Conservation (phyloP, 1,140 invertebrate genomes). For the Rhynchophorus ferrugineus region DNA sequence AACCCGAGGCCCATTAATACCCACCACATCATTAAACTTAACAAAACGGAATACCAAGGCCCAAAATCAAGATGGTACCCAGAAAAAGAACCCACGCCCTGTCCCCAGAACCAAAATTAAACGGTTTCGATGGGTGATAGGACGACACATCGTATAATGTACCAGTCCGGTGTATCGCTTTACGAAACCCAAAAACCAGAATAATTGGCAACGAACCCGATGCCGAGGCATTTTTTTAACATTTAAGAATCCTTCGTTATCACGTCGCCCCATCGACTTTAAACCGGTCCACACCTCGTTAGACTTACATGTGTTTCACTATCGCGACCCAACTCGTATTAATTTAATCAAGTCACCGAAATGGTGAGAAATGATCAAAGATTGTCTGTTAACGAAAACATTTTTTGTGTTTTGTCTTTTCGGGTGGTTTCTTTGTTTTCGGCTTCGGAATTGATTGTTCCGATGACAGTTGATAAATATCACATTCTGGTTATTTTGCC, state of each 20-base stretch:
- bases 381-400: neutral
- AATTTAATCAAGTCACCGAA: neutral
- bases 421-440: too few species aligned
- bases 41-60: too few species aligned
- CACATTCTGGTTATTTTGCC: too few species aligned
- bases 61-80: neutral
- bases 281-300: neutral
- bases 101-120: neutral
- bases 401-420: too few species aligned
- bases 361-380: neutral
- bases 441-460: too few species aligned
- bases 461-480: too few species aligned
- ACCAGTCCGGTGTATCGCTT: too few species aligned
- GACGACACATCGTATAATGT: neutral
- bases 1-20: too few species aligned
- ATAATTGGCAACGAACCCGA: neutral
- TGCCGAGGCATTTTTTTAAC: neutral
- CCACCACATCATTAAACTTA: too few species aligned
- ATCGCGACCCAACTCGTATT: neutral
- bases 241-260: neutral
- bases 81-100: neutral
- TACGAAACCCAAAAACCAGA: too few species aligned
- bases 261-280: neutral
- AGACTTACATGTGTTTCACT: neutral
- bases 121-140: neutral